Base-by-base conservation (phyloP, 2,888 invertebrate genomes). In the Scaptomyza caliginosa region DNA sequence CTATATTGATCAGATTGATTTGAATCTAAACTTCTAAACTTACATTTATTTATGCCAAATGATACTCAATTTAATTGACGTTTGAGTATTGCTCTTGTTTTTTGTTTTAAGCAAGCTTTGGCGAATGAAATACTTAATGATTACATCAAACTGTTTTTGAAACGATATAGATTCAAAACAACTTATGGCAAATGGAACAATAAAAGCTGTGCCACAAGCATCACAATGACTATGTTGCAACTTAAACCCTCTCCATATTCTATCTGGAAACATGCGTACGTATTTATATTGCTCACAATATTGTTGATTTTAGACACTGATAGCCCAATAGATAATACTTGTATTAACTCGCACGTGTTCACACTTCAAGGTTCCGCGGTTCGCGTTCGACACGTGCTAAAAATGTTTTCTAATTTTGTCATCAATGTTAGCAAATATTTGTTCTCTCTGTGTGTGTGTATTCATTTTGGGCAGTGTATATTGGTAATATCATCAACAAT, bases 231-330 rank as follows among this genome's bases (percentile, higher is more conserved):
- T 43, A 16, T 16, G 16, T 11, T 16, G 16, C 4, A 16, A 26
- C 23, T 32, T 28, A 21, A 30, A 17, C 43, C 11, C 46, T 1
- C 19, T 39, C 24, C 32, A 38, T n/a, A 30, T 2, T 0, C 1
- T 10, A 7, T 30, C 16, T 11, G 10, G 6, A 34, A 46, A 36
- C 40, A 16, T 43, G n/a, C n/a, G 23, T 42, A 24, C 40, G 51
- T 30, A 19, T 49, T 51, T 26, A 24, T 43, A 67, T 64, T 43
- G 40, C 45, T n/a, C 50, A 55, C 64, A 34, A 70, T 80, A 69
- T 86, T 84, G 86, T 84, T 83, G 84, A 84, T 86, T 78, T 72
- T 84, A 57, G 71, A 74, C 81, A 83, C 71, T 69, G 78, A 88
- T 89, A 85, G 74, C 58, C 43, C 5, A 17, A 19, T 28, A n/a